Conservation (phyloP, 2,797 vertebrate species). For the Pseudotriccus pelzelni region DNA sequence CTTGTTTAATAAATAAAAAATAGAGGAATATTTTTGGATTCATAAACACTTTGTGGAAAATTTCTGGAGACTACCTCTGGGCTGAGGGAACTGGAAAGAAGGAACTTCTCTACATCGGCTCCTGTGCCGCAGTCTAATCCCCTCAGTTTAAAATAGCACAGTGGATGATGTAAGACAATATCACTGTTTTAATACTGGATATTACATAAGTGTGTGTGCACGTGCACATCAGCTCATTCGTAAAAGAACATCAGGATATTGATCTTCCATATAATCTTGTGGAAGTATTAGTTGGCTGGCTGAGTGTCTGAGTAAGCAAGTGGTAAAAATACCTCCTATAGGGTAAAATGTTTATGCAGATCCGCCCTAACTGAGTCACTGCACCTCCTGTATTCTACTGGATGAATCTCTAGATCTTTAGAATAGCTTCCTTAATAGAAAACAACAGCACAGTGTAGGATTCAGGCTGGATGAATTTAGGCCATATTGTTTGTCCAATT, state of each 20-base stretch:
- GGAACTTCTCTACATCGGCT: not conserved
- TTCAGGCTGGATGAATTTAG: not conserved
- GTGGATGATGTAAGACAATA: not conserved
- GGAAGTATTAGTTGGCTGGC: not conserved
- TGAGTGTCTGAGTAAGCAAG: not conserved
- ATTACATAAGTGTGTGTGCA: not conserved
- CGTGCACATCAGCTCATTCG: not conserved
- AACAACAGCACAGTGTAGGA: not conserved
- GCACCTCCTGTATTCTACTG: not conserved
- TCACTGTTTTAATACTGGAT: not conserved
- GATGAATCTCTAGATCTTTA: not conserved
- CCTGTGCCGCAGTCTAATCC: rapidly evolving
- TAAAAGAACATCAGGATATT: not conserved
- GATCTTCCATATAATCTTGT: not conserved
- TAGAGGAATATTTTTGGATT: not conserved
- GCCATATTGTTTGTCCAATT: not conserved
- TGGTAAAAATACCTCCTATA: not conserved
- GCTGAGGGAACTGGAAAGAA: not conserved
- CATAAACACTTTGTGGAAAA: not conserved
- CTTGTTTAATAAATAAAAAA: not conserved
- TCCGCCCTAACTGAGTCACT: not conserved
- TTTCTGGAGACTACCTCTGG: not conserved
- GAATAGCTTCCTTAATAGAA: not conserved
- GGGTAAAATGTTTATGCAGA: not conserved
- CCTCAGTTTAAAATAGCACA: not conserved